Conservation (phyloP, 2,113 vertebrate species). For the Gasterosteus aculeatus region DNA sequence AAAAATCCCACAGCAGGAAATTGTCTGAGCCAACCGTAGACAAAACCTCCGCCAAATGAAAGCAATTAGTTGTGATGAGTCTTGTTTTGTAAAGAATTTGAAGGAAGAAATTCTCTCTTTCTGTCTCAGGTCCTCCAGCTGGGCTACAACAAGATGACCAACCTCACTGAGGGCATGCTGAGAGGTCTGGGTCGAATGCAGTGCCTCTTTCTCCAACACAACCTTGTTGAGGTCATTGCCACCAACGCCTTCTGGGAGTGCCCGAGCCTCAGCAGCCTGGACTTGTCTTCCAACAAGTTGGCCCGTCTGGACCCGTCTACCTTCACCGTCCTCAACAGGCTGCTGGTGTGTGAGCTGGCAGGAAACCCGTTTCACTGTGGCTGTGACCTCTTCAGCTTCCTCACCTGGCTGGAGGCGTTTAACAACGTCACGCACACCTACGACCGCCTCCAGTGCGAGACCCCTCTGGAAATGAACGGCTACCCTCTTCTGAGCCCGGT, state of each 20-base stretch:
- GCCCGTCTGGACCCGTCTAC: slow-evolving; percentile 90
- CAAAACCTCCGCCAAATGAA: not conserved
- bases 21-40: not conserved
- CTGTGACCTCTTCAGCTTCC: slow-evolving; percentile 93
- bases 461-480: slow-evolving; percentile 88
- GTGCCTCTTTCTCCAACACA: slow-evolving; percentile 97
- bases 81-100: not conserved
- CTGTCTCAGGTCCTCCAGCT: slow-evolving; percentile 88
- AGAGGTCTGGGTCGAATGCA: slow-evolving; percentile 94
- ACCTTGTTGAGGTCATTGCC: slow-evolving; percentile 94
- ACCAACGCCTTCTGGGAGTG: slow-evolving; percentile 95
- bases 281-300: slow-evolving; percentile 95
- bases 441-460: slow-evolving; percentile 96
- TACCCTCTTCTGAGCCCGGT: slow-evolving; percentile 90
- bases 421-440: slow-evolving; percentile 98
- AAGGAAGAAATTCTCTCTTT: not conserved
- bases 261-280: slow-evolving; percentile 94
- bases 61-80: not conserved
- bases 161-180: slow-evolving; percentile 96
- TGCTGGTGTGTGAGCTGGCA: slow-evolving; percentile 94
- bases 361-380: slow-evolving; percentile 98
- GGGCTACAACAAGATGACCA: slow-evolving; percentile 96
- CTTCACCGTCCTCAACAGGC: slow-evolving; percentile 87
- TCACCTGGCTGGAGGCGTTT: slow-evolving; percentile 94
- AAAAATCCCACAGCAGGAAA: not conserved